Base-by-base conservation (phyloP, 2,797 vertebrate genomes). In the Apodemus agrarius region DNA sequence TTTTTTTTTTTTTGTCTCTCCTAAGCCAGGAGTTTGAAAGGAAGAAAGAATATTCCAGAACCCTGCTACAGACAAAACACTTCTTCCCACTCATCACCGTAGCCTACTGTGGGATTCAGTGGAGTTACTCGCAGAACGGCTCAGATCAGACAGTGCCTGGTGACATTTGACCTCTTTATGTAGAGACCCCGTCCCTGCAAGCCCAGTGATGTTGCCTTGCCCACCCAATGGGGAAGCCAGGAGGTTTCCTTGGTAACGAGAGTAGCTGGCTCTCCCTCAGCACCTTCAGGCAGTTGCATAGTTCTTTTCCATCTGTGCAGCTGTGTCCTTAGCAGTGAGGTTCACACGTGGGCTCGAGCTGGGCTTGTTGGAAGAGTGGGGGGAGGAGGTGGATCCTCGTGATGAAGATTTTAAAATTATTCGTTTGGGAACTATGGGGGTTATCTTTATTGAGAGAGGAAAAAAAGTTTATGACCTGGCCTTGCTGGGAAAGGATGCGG, bases 31-130 rank as follows among this genome's bases (percentile, higher is more conserved):
- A 4, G 0, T 74, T 96, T 82, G 91, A 34, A 21, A 75, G 86
- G 94, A 90, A 78, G 63, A 91, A 97, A 93, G 87, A 89, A 94
- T 63, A 78, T 80, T 85, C 95, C 89, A 93, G 95, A 94, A 91
- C 63, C 72, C 80, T 46, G 26, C 52, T 6, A 95, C 96, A 85
- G 69, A 46, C 1, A 89, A 83, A 61, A 86, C 46, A 76, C 81
- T 78, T 86, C 83, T 83, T 96, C 76, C 94, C 84, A 67, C 31
- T 88, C 75, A 78, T 80, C 79, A 78, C 90, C 81, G 85, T 24
- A 76, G 89, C 63, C 19, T 54, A 52, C 93, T 2, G 40, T 14
- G 59, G 69, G 88, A 96, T 83, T 93, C 43, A 90, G 84, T 97
- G 96, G 96, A 96, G 43, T 61, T 91, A 94, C 69, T 83, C n/a